Conservation (phyloP, 2,113 vertebrate genomes). For the Ranitomeya variabilis region DNA sequence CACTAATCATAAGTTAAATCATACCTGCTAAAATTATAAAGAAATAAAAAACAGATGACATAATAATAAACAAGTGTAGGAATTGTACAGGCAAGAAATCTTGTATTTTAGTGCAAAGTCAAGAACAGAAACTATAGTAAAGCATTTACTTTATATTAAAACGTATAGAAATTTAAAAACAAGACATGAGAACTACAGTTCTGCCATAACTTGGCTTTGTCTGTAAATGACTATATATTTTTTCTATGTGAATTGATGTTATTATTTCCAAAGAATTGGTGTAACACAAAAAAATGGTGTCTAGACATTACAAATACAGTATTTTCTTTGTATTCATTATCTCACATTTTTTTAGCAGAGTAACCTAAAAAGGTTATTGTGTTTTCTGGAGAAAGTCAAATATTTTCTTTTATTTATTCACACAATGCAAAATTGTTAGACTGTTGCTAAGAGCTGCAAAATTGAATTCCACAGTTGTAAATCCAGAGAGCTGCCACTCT, state of each 20-base stretch:
- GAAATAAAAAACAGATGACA: too few relatives aligned
- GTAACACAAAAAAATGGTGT: background rate
- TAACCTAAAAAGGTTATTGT: background rate
- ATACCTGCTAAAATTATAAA: too few relatives aligned
- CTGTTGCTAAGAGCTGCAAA: constrained; percentile 21
- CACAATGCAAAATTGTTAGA: background rate
- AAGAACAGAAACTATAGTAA: background rate
- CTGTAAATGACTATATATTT: background rate
- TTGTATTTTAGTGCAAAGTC: background rate
- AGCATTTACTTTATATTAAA: background rate
- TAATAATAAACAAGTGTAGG: too few relatives aligned
- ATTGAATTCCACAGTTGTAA: background rate
- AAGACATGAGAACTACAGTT: background rate
- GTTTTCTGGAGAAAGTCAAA: background rate
- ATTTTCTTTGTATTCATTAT: background rate
- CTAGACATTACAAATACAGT: constrained; percentile 16
- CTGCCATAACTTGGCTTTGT: background rate
- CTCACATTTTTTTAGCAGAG: background rate
- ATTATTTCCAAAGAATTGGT: background rate
- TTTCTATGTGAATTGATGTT: constrained; percentile 19
- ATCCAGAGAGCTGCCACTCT: background rate
- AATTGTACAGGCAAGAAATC: too few relatives aligned
- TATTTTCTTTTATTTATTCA: constrained; percentile 11
- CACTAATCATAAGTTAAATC: too few relatives aligned
- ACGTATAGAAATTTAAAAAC: background rate